Conservation (phyloP, 2,888 invertebrate species). For the Campopleginae sp. region DNA sequence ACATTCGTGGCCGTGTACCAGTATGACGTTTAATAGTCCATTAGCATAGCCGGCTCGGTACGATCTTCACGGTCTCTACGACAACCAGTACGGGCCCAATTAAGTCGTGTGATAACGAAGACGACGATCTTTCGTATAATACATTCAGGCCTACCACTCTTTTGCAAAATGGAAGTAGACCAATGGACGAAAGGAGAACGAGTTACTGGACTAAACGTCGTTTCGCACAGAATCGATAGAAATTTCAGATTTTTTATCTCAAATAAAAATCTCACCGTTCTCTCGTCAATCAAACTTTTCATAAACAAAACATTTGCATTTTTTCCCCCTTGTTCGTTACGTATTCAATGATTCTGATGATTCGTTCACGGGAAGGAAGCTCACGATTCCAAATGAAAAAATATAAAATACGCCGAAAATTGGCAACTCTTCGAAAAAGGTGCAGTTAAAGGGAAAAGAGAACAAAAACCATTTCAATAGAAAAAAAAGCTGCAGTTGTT, state of each 20-base stretch:
- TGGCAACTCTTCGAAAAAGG: too few relatives aligned
- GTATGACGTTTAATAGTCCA: slow-evolving; percentile 67
- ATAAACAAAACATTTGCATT: not conserved
- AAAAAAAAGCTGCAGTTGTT: too few relatives aligned
- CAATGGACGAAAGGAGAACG: slow-evolving; percentile 11
- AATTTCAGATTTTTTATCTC: not conserved
- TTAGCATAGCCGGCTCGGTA: slow-evolving; percentile 67
- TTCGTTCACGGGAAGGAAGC: too few relatives aligned
- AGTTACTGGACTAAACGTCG: not conserved
- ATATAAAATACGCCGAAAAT: too few relatives aligned
- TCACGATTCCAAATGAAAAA: too few relatives aligned
- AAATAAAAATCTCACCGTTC: not conserved
- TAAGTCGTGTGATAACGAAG: slow-evolving; percentile 67
- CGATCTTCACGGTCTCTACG: slow-evolving; percentile 57
- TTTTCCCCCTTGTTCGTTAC: not conserved
- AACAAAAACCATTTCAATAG: too few relatives aligned
- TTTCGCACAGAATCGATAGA: not conserved
- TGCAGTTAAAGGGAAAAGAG: too few relatives aligned
- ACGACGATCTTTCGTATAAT: slow-evolving; percentile 51
- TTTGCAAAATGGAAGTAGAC: slow-evolving; percentile 46
- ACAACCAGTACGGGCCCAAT: slow-evolving; percentile 65
- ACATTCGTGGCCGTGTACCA: slow-evolving; percentile 55
- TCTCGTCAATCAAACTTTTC: not conserved
- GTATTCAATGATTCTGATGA: too few relatives aligned
- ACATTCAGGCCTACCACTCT: slow-evolving; percentile 36